Evolutionary conservation across 64 coral and sea anemone species (phyloP).

Genomic region (Catalaphyllia jardinei): DNA sequence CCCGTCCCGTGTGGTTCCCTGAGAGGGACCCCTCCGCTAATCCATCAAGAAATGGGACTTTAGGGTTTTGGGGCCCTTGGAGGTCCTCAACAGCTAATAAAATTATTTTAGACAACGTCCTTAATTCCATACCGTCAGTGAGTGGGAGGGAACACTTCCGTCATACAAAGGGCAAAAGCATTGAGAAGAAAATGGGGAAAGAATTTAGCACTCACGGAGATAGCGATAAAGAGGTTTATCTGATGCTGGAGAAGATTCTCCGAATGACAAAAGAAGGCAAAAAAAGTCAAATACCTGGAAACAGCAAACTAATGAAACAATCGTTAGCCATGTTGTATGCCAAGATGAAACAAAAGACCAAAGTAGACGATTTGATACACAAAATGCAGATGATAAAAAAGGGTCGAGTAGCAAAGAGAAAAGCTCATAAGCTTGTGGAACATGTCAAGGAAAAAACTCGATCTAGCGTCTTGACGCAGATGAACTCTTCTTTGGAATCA

Average conservation of each 20-base stretch:
- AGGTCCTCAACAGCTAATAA: constrained; percentile 35
- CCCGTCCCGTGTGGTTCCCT: constrained; percentile 73
- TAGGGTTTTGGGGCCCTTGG: constrained; percentile 89
- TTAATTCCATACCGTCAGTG: constrained; percentile 16
- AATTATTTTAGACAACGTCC: constrained; percentile 39
- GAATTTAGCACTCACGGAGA: constrained; percentile 20
- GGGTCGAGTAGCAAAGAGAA: neutral
- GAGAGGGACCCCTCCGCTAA: constrained; percentile 63
- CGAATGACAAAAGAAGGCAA: neutral
- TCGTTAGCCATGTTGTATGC: constrained; percentile 8
- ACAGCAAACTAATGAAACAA: neutral
- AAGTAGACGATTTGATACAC: constrained; percentile 8
- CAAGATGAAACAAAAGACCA: constrained; percentile 18
- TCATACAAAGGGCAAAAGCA: neutral
- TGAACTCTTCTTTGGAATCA: neutral
- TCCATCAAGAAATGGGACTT: constrained; percentile 7
- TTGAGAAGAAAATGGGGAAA: neutral
- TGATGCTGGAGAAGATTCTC: constrained; percentile 20
- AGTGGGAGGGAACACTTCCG: neutral
- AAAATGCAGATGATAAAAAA: constrained; percentile 46
- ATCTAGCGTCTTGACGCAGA: neutral
- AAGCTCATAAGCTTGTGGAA: neutral
- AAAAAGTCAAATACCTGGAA: constrained; percentile 2
- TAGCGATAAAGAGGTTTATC: constrained; percentile 7
- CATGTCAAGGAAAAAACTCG: neutral